Conservation (phyloP, 2,113 vertebrate species). For the Zeus faber region DNA sequence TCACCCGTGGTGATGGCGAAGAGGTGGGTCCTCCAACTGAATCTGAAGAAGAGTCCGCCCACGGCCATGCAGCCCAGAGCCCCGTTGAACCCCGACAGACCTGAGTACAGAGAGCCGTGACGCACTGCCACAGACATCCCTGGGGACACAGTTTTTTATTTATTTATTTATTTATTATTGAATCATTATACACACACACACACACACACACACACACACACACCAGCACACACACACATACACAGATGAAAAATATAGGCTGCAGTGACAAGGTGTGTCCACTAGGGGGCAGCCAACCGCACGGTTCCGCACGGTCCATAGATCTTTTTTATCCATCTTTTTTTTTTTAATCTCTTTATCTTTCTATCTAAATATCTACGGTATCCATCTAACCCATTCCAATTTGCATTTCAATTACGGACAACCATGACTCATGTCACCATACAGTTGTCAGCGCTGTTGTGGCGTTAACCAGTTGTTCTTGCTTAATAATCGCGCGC, state of each 20-base stretch:
- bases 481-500: conserved; percentile 9
- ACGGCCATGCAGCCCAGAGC: conserved; percentile 73
- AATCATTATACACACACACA: conserved; percentile 14
- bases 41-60: conserved; percentile 68
- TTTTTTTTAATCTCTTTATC: too few species aligned
- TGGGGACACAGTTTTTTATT: conserved; percentile 39
- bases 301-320: too few species aligned
- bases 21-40: conserved; percentile 71
- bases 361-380: too few species aligned
- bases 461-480: too few species aligned
- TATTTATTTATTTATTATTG: too few species aligned
- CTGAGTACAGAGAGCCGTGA: conserved; percentile 61
- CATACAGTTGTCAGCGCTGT: too few species aligned
- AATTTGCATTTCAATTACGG: too few species aligned
- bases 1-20: conserved; percentile 71
- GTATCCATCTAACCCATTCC: too few species aligned
- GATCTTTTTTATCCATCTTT: too few species aligned
- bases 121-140: conserved; percentile 69
- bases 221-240: background rate
- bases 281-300: too few species aligned
- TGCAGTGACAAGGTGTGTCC: too few species aligned
- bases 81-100: conserved; percentile 72
- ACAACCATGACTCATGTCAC: too few species aligned
- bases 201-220: conserved; percentile 7
- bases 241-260: background rate